These are phyloP conservation scores for Heliconius charithonia DNA, from an alignment of 2,888 invertebrate species.

Conservation along the genomic window DNA sequence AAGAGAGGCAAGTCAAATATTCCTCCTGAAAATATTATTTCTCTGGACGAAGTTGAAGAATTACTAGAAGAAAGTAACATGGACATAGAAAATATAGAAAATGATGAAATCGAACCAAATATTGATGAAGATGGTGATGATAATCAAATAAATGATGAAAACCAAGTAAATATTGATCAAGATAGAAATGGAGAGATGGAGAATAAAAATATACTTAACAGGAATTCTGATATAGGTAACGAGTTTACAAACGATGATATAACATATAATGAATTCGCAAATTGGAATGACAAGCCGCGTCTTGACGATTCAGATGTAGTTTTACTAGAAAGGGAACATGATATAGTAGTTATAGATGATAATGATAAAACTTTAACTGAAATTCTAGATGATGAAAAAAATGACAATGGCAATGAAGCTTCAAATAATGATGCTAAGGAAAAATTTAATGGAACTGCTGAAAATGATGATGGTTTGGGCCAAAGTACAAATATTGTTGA, in stretches of 20 bases:
- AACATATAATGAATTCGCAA: not conserved
- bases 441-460: not conserved
- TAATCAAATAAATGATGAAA: not conserved
- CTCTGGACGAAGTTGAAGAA: not conserved
- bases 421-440: not conserved
- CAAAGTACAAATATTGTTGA: constrained; percentile 37
- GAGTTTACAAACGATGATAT: not conserved
- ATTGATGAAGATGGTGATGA: not conserved
- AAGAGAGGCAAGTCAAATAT: constrained; percentile 1
- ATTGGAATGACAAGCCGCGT: not conserved
- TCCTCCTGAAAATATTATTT: not conserved
- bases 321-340: constrained; percentile 21
- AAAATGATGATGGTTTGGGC: constrained; percentile 24
- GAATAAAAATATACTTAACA: constrained; percentile 18
- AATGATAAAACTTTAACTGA: not conserved
- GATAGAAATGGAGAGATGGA: constrained; percentile 6
- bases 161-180: not conserved
- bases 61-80: constrained; percentile 1
- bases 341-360: constrained; percentile 37
- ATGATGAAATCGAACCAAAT: not conserved
- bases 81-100: not conserved
- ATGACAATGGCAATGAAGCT: constrained; percentile 6
- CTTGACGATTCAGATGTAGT: constrained; percentile 33
- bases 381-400: constrained; percentile 7
- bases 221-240: not conserved